A percentile compares a stretch with the other conserved stretches of the same genome.
Conservation (phyloP, 2,888 invertebrate genomes). For the Mythimna impura region DNA sequence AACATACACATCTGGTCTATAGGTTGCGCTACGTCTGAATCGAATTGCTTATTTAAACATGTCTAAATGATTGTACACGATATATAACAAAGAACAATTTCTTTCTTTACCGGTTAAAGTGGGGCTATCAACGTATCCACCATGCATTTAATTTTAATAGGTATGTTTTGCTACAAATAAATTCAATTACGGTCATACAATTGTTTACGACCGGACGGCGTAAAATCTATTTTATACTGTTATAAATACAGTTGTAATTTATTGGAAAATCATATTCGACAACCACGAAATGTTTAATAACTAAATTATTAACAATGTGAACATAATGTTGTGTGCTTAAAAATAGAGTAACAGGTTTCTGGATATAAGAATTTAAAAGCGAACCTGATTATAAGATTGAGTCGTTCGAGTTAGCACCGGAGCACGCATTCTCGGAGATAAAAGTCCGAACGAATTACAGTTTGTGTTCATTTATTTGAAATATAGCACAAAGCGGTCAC, state of each 20-base stretch:
- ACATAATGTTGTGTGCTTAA: conserved; percentile 50
- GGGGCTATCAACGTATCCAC: conserved; percentile 8
- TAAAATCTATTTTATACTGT: conserved; percentile 72
- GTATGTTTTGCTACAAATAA: conserved; percentile 57
- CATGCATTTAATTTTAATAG: conserved; percentile 30
- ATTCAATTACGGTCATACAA: conserved; percentile 67
- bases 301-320: conserved; percentile 61
- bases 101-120: conserved; percentile 16
- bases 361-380: conserved; percentile 38
- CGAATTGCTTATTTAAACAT: conserved; percentile 48
- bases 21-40: conserved; percentile 27
- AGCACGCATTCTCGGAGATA: conserved; percentile 36
- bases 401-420: conserved; percentile 24
- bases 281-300: conserved; percentile 64
- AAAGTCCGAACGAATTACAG: conserved; percentile 43
- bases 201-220: conserved; percentile 71
- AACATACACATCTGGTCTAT: conserved; percentile 47
- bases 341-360: conserved; percentile 42
- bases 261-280: conserved; percentile 66
- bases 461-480: conserved; percentile 54
- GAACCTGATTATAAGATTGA: conserved; percentile 41
- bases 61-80: conserved; percentile 31
- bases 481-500: conserved; percentile 42
- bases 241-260: conserved; percentile 68
- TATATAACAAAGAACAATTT: conserved; percentile 37